Percentiles rank a stretch among this genome's conserved stretches.
Evolutionary conservation across 2,797 vertebrate species (phyloP).

Genomic region (Xiphophorus birchmanni): DNA sequence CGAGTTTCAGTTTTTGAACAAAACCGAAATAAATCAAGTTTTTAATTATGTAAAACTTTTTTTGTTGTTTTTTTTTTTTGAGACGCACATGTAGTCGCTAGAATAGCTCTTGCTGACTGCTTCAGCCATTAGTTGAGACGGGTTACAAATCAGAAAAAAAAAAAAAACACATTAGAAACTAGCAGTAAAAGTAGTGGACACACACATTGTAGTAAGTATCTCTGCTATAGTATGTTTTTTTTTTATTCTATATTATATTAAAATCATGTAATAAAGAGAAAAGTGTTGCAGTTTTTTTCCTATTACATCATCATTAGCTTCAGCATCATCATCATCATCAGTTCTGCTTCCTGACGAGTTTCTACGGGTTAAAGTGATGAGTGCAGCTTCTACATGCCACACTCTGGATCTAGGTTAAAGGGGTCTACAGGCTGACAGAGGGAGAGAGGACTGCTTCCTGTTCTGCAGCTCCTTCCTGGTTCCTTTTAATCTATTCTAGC

Average conservation of each 20-base stretch:
- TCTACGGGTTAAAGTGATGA: slow-evolving; percentile 68
- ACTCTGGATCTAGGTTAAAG: slow-evolving; percentile 66
- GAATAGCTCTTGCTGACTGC: slow-evolving; percentile 55
- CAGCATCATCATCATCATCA: slow-evolving; percentile 41
- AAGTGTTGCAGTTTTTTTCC: slow-evolving; percentile 53
- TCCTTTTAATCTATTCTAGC: slow-evolving; percentile 34
- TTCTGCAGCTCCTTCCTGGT: slow-evolving; percentile 14
- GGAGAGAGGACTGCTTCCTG: slow-evolving; percentile 46
- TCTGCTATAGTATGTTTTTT: slow-evolving; percentile 69
- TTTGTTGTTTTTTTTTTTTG: neutral
- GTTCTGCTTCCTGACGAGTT: slow-evolving; percentile 66
- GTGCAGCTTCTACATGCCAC: slow-evolving; percentile 50
- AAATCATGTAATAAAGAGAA: slow-evolving; percentile 74
- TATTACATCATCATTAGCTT: slow-evolving; percentile 50
- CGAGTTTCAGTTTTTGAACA: neutral
- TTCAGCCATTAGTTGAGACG: slow-evolving; percentile 49
- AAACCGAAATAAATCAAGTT: neutral
- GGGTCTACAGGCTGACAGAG: slow-evolving; percentile 62
- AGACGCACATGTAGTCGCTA: slow-evolving; percentile 37
- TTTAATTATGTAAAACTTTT: too few relatives aligned
- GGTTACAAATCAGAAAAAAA: slow-evolving; percentile 46
- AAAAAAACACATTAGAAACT: slow-evolving; percentile 56
- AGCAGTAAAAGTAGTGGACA: slow-evolving; percentile 68
- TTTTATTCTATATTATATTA: slow-evolving; percentile 60
- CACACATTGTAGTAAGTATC: slow-evolving; percentile 74